Percentiles rank a stretch among this genome's conserved stretches.
These are phyloP conservation scores for Limnothrissa miodon DNA, from an alignment of 2,113 vertebrate genomes.

Conservation along the genomic window DNA sequence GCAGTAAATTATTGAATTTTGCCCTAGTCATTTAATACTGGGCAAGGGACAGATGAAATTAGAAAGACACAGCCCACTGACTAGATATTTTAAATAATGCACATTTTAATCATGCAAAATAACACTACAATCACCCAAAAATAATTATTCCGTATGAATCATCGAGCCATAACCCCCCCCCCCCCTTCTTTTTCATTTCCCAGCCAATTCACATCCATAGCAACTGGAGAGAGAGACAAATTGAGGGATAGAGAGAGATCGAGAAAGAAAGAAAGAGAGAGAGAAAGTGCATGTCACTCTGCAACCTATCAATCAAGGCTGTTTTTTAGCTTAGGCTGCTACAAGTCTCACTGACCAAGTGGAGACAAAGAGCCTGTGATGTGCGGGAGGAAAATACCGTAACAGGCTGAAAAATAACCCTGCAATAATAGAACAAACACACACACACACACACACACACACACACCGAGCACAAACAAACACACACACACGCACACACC, in stretches of 20 bases:
- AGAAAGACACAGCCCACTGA: not conserved
- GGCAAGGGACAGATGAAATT: conserved; percentile 7
- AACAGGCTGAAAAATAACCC: too few relatives aligned
- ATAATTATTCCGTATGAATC: conserved; percentile 8
- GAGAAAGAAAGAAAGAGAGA: not conserved
- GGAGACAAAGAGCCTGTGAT: not conserved
- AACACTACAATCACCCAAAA: not conserved
- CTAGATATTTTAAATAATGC: conserved; percentile 18
- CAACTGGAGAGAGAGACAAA: not conserved
- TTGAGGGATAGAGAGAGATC: not conserved
- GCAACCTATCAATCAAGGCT: conserved; percentile 7
- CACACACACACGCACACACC: too few relatives aligned
- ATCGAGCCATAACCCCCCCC: not conserved
- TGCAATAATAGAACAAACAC: too few relatives aligned
- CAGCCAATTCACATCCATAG: not conserved
- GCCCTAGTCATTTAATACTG: not conserved
- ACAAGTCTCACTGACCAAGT: not conserved
- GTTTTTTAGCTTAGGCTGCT: conserved; percentile 9
- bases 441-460: too few relatives aligned
- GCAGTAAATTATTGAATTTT: conserved; percentile 15
- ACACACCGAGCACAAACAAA: too few relatives aligned
- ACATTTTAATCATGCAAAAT: conserved; percentile 20
- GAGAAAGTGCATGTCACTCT: not conserved
- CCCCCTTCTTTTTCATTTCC: not conserved
- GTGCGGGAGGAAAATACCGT: too few relatives aligned